phyloP scores from a whole-genome alignment of 2,888 invertebrate genomes.

The Glaucopsyche alexis region DNA sequence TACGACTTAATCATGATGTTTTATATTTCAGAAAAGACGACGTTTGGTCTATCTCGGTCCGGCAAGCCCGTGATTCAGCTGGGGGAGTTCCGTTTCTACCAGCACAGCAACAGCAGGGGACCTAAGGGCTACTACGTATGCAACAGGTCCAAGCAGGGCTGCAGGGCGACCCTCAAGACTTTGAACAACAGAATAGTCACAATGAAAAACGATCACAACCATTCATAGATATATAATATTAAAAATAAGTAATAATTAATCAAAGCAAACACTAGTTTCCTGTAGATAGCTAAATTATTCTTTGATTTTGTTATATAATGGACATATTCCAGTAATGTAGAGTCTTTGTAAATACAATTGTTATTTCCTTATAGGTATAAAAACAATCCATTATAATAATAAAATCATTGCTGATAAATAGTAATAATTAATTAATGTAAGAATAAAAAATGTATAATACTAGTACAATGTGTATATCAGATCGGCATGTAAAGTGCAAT shows the following conservation, averaged over 20 bases:
- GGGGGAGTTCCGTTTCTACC: constrained; percentile 51
- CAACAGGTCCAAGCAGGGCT: constrained; percentile 43
- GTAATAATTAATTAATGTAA: too few species aligned
- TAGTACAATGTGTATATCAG: too few species aligned
- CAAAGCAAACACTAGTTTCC: constrained; percentile 34
- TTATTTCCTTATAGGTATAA: too few species aligned
- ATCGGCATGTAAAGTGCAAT: too few species aligned
- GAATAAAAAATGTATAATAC: too few species aligned
- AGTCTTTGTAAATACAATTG: too few species aligned
- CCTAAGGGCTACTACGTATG: constrained; percentile 52
- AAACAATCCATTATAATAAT: not conserved
- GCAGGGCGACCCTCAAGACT: constrained; percentile 43
- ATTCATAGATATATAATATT: too few species aligned
- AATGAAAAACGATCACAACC: constrained; percentile 39
- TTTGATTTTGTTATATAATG: constrained; percentile 7
- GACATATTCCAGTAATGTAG: not conserved
- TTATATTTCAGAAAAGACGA: constrained; percentile 33
- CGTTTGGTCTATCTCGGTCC: constrained; percentile 36
- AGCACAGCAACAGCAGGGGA: constrained; percentile 45
- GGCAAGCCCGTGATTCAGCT: constrained; percentile 51
- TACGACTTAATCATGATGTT: not conserved
- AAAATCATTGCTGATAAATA: constrained; percentile 44
- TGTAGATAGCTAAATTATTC: not conserved
- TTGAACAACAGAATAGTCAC: constrained; percentile 43
- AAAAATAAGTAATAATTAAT: too few species aligned